A percentile compares a stretch with the other conserved stretches of the same genome.
phyloP scores from a whole-genome alignment of 2,797 vertebrate species.

The Paedocypris micromegethes region DNA sequence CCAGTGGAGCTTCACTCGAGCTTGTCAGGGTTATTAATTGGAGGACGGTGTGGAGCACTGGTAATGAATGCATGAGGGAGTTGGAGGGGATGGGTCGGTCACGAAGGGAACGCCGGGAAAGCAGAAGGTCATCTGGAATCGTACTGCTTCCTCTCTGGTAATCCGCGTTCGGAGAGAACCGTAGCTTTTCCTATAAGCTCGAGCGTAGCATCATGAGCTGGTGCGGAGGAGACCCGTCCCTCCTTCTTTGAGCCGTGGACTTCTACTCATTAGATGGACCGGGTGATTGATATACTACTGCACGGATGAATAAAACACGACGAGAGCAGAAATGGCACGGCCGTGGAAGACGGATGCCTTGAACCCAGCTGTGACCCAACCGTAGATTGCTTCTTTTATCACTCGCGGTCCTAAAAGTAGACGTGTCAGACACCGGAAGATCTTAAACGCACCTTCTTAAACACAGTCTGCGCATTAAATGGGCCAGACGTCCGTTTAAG shows the following conservation, averaged over 20 bases:
- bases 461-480: no score
- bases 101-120: constrained; percentile 35
- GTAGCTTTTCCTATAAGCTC: constrained; percentile 8
- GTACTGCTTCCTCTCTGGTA: not conserved
- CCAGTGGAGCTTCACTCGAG: constrained; percentile 52
- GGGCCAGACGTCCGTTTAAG: no score
- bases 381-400: not conserved
- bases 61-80: constrained; percentile 49
- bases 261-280: constrained; percentile 22
- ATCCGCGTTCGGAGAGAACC: not conserved
- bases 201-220: constrained; percentile 13
- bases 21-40: constrained; percentile 62
- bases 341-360: constrained; percentile 9
- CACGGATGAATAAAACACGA: constrained; percentile 18
- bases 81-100: constrained; percentile 36
- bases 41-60: constrained; percentile 50
- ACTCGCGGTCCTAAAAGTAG: not conserved
- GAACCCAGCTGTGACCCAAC: not conserved
- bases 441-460: no score
- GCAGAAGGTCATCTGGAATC: no score
- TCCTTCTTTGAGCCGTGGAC: constrained; percentile 13
- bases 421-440: not conserved
- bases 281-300: constrained; percentile 19
- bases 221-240: not conserved
- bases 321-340: constrained; percentile 10